phyloP scores from a whole-genome alignment of 1,140 invertebrate species.

The Drosophila tsacasi region DNA sequence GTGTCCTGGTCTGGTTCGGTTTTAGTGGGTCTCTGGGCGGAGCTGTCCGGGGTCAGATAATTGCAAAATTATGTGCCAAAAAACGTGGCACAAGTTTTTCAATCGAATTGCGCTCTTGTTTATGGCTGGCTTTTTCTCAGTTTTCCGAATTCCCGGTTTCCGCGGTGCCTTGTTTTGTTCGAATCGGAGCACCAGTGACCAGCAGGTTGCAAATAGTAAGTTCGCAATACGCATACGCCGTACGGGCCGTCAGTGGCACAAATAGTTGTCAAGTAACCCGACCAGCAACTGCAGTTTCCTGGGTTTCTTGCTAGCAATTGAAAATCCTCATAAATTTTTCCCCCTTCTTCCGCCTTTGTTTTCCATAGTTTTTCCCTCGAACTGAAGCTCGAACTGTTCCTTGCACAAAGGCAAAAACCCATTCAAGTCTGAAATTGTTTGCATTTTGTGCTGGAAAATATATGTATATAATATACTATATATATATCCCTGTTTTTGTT shows the following conservation, averaged over 20 bases:
- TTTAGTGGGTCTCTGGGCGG: slow-evolving; percentile 18
- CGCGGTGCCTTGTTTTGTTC: slow-evolving; percentile 40
- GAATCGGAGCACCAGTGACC: slow-evolving; percentile 4
- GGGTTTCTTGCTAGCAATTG: slow-evolving; percentile 26
- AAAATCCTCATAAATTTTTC: slow-evolving; percentile 27
- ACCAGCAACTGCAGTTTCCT: neutral
- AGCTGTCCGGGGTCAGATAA: slow-evolving; percentile 72
- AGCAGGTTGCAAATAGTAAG: slow-evolving; percentile 39
- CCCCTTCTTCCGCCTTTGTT: slow-evolving; percentile 1
- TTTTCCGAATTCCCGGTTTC: slow-evolving; percentile 19
- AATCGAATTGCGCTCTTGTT: slow-evolving; percentile 68
- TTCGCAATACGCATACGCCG: slow-evolving; percentile 53
- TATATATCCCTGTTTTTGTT: slow-evolving; percentile 17
- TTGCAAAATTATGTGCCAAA: slow-evolving; percentile 75
- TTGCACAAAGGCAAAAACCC: slow-evolving; percentile 39
- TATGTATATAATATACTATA: slow-evolving; percentile 9
- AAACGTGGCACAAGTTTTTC: slow-evolving; percentile 68
- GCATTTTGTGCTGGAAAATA: slow-evolving; percentile 22
- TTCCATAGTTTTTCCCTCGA: slow-evolving; percentile 9
- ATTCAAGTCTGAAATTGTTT: slow-evolving; percentile 65
- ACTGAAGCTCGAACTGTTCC: neutral
- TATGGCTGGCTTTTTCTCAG: slow-evolving; percentile 52
- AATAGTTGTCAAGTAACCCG: slow-evolving; percentile 44
- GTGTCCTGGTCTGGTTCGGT: slow-evolving; percentile 1
- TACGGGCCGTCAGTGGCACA: slow-evolving; percentile 26